Percentiles rank a stretch among this genome's conserved stretches.
Conservation (phyloP, 1,140 invertebrate genomes). For the Laodelphax striatellus region DNA sequence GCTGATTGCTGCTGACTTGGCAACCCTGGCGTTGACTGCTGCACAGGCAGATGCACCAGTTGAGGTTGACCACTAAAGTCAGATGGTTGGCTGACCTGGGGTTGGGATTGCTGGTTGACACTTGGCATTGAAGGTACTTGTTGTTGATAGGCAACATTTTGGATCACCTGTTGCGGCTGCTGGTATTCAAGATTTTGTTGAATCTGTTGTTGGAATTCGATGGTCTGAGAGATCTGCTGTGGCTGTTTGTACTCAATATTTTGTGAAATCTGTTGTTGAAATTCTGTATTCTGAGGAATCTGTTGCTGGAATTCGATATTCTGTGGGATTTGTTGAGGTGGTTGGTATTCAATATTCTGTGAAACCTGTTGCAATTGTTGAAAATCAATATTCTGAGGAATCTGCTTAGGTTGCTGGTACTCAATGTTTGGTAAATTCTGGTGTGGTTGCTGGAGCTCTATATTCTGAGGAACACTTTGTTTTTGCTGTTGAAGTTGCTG, state of each 20-base stretch:
- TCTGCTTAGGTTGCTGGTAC: slow-evolving; percentile 7
- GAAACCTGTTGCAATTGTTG: slow-evolving; percentile 2
- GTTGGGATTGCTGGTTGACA: background rate
- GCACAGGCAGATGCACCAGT: slow-evolving; percentile 2
- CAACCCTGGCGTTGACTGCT: background rate
- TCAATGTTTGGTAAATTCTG: background rate
- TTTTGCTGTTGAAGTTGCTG: slow-evolving; percentile 15
- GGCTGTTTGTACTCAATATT: background rate
- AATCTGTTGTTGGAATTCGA: slow-evolving; percentile 10
- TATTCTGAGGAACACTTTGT: slow-evolving; percentile 14
- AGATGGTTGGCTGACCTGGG: slow-evolving; percentile 14
- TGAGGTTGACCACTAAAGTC: slow-evolving; percentile 1
- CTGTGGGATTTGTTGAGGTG: slow-evolving; percentile 13
- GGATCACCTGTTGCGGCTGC: slow-evolving; percentile 8
- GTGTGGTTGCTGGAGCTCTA: slow-evolving; percentile 3
- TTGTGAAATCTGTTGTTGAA: slow-evolving; percentile 1
- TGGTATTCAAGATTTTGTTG: slow-evolving; percentile 9
- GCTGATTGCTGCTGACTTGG: background rate
- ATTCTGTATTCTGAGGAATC: slow-evolving; percentile 13
- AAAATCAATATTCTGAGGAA: slow-evolving; percentile 8
- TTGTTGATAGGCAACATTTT: background rate
- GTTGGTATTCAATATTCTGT: background rate
- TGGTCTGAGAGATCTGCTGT: slow-evolving; percentile 9
- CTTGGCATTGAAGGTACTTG: background rate
- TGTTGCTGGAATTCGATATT: slow-evolving; percentile 10